A percentile compares a stretch with the other conserved stretches of the same genome.
These are phyloP conservation scores for Coreius guichenoti DNA, from an alignment of 2,797 vertebrate species.

Conservation along the genomic window DNA sequence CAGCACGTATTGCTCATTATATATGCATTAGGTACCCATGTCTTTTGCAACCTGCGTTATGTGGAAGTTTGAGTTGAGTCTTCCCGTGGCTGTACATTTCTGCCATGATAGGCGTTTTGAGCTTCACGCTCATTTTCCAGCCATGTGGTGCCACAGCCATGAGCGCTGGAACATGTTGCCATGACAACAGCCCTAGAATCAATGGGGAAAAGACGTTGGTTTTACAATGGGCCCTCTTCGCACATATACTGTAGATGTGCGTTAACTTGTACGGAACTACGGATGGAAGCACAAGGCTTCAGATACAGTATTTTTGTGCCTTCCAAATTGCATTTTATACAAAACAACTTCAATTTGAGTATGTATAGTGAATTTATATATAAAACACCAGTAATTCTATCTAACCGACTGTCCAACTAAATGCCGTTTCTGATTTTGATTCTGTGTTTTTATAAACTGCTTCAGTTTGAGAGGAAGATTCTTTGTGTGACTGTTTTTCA, in stretches of 20 bases:
- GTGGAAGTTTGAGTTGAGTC: neutral
- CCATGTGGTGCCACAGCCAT: slow-evolving; percentile 57
- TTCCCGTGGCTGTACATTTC: slow-evolving; percentile 37
- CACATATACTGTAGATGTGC: slow-evolving; percentile 13
- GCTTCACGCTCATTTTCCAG: slow-evolving; percentile 55
- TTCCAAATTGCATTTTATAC: neutral
- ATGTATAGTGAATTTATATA: neutral
- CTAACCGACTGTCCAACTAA: neutral
- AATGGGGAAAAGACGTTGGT: slow-evolving; percentile 48
- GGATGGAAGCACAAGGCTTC: neutral
- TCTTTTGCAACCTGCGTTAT: neutral
- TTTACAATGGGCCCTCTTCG: slow-evolving; percentile 50
- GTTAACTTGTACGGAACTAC: neutral
- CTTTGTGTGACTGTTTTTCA: neutral
- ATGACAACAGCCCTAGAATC: slow-evolving; percentile 61
- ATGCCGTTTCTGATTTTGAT: neutral
- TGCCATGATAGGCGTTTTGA: slow-evolving; percentile 50
- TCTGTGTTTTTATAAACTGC: neutral
- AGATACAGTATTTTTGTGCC: neutral
- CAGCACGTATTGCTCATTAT: neutral
- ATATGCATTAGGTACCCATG: slow-evolving; percentile 4
- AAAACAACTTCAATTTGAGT: neutral
- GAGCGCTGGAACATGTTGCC: slow-evolving; percentile 54
- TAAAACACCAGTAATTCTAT: neutral
- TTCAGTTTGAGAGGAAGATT: slow-evolving; percentile 1